Base-by-base conservation (phyloP, 1,140 invertebrate species). In the Hyphantria cunea region DNA sequence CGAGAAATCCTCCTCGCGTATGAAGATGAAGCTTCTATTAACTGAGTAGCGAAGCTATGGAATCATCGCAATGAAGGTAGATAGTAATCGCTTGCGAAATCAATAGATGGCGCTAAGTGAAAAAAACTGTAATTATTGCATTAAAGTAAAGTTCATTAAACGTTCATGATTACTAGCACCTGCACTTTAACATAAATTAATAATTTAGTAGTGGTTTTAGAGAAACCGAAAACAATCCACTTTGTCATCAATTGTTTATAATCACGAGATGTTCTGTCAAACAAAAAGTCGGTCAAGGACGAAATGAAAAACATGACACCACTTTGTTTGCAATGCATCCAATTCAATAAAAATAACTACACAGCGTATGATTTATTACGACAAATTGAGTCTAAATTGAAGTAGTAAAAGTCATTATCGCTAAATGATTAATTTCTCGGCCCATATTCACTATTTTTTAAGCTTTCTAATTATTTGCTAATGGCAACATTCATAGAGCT, bases 401-500 rank as follows among this genome's bases (percentile, higher is more conserved):
- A 55, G n/a, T 39, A 32, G 25, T 11, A 45, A 14, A 32, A 32
- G 14, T 33, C 32, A 34, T 6, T 34, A 32, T 32, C 9, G 17
- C n/a, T 11, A 34, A 25, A 25, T 25, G 4, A 41, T 14, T 31
- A 39, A 0, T 3, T 10, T 33, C 41, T 33, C 39, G 11, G 45
- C 34, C 10, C 12, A 14, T 45, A 37, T 63, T 63, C 15, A 8
- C 14, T 25, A 37, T 49, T 74, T 73, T 72, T 67, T 47, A 88
- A 89, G 84, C 86, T 89, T 86, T 85, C 56, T 49, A 66, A 66
- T 71, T 83, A 79, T 80, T 85, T 75, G 45, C 14, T 39, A 72
- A 68, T 84, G 83, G 87, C 85, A 90, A 89, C 86, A 90, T 81
- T 82, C 73, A 63, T 68, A 73, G 81, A 91, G 89, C 89, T 91